Percentiles rank a stretch among this genome's conserved stretches.
Conservation (phyloP, 1,140 invertebrate species). For the Drosophila hydei region DNA sequence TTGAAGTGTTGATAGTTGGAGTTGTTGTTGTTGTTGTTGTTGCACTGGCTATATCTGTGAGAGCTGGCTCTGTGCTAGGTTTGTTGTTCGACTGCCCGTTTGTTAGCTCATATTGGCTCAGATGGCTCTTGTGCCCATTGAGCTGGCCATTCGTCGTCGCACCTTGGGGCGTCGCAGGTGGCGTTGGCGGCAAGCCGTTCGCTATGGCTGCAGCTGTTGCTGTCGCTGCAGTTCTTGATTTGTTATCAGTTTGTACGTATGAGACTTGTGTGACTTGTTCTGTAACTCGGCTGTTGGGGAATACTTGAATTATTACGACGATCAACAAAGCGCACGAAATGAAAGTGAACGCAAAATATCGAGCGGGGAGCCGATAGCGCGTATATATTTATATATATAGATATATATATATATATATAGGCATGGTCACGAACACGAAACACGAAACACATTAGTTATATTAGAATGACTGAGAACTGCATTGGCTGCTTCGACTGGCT, state of each 20-base stretch:
- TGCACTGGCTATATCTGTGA: constrained; percentile 38
- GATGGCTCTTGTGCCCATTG: constrained; percentile 34
- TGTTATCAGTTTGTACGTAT: constrained; percentile 60
- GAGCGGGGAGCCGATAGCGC: neutral
- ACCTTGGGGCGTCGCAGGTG: constrained; percentile 14
- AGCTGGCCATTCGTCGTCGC: constrained; percentile 18
- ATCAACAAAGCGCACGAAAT: constrained; percentile 37
- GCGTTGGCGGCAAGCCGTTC: constrained; percentile 32
- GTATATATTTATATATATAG: neutral
- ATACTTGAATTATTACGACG: constrained; percentile 70
- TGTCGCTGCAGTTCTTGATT: constrained; percentile 27
- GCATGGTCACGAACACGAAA: neutral
- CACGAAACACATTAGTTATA: too few relatives aligned
- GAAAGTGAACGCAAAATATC: constrained; percentile 40
- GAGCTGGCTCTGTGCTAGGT: constrained; percentile 16
- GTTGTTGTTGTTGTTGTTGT: constrained; percentile 18
- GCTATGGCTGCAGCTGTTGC: neutral
- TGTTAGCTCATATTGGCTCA: constrained; percentile 21
- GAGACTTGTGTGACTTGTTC: constrained; percentile 66
- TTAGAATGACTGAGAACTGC: neutral
- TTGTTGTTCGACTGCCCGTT: constrained; percentile 12
- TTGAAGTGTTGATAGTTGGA: constrained; percentile 31
- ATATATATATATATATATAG: neutral
- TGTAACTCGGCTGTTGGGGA: constrained; percentile 78
- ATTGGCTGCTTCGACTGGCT: neutral